phyloP scores from a whole-genome alignment of 2,113 vertebrate species.

The Glaucomys volans region DNA sequence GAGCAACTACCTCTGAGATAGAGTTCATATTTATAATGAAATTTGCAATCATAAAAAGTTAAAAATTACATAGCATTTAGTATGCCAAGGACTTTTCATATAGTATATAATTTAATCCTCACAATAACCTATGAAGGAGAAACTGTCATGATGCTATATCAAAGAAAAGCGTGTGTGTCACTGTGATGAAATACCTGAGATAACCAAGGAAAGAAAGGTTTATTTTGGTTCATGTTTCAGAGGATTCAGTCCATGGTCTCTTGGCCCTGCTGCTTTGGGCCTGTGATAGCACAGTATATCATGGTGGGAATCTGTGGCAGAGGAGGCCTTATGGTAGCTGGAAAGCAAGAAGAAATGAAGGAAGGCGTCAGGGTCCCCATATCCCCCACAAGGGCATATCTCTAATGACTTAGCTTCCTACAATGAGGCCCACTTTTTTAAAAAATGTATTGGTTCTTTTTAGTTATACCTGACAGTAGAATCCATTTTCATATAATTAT shows the following conservation, averaged over 20 bases:
- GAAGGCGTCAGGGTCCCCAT: background rate
- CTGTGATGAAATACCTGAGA: background rate
- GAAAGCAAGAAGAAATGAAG: background rate
- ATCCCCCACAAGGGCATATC: too few species aligned
- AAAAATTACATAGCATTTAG: background rate
- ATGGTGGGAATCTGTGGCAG: accelerated
- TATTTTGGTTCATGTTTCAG: background rate
- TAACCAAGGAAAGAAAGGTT: background rate
- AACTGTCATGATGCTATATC: background rate
- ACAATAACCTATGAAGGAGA: background rate
- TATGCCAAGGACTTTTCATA: background rate
- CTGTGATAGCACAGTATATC: background rate
- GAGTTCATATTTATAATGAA: constrained; percentile 10
- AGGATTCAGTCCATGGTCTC: background rate
- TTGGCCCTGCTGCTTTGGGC: background rate
- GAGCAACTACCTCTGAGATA: background rate
- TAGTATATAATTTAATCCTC: background rate
- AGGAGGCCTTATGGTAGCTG: background rate
- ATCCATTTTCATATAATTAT: too few species aligned
- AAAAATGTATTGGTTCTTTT: background rate
- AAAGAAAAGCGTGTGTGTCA: background rate
- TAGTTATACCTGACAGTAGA: too few species aligned
- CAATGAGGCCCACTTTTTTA: background rate
- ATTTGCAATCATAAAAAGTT: constrained; percentile 15
- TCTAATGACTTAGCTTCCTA: background rate